Evolutionary conservation across 2,797 vertebrate species (phyloP).

Genomic region (Toxotes lorentzi): DNA sequence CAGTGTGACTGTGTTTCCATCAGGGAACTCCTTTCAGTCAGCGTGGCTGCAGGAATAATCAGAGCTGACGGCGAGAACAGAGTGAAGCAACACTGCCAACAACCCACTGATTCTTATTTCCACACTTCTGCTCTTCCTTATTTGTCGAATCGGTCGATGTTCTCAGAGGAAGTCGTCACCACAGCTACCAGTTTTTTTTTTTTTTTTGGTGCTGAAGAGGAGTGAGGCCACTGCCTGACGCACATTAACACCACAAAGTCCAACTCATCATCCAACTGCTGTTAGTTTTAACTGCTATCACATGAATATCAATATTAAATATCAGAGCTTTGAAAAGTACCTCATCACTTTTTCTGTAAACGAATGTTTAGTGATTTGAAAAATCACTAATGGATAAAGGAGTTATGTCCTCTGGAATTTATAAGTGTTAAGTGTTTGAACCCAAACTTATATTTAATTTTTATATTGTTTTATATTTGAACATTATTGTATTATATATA

Average conservation of each 20-base stretch:
- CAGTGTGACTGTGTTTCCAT: not conserved
- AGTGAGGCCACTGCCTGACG: not conserved
- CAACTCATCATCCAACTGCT: not conserved
- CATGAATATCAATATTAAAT: not conserved
- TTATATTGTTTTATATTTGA: no score
- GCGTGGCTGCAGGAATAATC: not conserved
- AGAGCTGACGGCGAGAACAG: not conserved
- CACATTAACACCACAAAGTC: no score
- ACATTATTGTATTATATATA: no score
- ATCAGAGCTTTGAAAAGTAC: not conserved
- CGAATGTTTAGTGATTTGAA: no score
- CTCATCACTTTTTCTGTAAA: not conserved
- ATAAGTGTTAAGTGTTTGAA: no score
- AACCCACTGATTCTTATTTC: not conserved
- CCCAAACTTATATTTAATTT: no score
- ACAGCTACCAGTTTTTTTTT: not conserved
- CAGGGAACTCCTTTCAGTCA: not conserved
- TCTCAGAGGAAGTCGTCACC: conserved; percentile 4
- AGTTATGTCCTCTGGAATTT: not conserved
- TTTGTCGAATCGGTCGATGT: not conserved
- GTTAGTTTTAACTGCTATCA: not conserved
- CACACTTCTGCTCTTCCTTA: not conserved
- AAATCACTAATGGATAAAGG: not conserved
- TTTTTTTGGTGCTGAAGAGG: not conserved
- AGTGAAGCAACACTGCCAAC: not conserved